These are phyloP conservation scores for Microcebus murinus DNA, from an alignment of 2,113 vertebrate species.

Conservation along the genomic window DNA sequence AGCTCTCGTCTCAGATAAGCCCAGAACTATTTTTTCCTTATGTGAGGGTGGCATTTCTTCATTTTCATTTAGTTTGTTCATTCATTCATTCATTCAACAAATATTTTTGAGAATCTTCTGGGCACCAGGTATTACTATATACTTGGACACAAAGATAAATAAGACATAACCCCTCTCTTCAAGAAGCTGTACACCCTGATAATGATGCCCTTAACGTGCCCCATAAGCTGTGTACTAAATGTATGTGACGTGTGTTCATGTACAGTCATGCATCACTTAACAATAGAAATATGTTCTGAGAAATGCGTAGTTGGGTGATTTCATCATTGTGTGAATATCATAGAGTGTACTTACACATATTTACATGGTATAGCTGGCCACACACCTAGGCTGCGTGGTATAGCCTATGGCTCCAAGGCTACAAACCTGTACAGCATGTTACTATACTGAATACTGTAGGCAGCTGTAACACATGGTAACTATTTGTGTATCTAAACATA, in stretches of 20 bases:
- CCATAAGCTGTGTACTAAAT: background rate
- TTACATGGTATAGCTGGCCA: background rate
- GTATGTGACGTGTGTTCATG: background rate
- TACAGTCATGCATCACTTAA: background rate
- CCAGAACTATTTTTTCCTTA: background rate
- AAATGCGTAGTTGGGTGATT: background rate
- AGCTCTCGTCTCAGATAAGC: background rate
- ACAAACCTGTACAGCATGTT: background rate
- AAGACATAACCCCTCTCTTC: background rate
- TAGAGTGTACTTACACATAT: background rate
- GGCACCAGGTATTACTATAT: background rate
- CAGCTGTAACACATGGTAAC: background rate
- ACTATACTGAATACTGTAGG: background rate
- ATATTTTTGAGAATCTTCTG: background rate
- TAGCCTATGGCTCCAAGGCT: background rate
- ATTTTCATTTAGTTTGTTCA: background rate
- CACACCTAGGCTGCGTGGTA: background rate
- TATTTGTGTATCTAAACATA: background rate
- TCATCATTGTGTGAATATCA: background rate
- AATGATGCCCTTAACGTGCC: fast-evolving
- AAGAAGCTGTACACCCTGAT: background rate
- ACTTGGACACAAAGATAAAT: background rate
- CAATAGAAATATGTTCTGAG: background rate
- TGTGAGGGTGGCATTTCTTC: background rate
- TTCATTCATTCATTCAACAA: background rate